Percentiles rank a stretch among this genome's conserved stretches.
phyloP scores from a whole-genome alignment of 2,797 vertebrate genomes.

The Chaetophractus vellerosus region DNA sequence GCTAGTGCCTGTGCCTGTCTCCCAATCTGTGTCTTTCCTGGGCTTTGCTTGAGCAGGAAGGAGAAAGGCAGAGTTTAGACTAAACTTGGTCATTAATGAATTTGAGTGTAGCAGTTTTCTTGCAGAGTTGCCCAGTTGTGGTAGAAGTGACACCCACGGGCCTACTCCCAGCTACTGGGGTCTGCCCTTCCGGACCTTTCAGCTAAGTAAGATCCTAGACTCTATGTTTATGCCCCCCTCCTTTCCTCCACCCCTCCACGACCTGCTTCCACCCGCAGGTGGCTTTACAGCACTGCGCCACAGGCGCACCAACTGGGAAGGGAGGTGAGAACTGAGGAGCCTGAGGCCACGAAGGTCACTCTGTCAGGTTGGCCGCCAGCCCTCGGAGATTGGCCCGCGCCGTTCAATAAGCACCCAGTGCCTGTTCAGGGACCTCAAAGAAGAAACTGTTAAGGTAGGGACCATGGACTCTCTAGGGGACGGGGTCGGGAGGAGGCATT shows the following conservation, averaged over 20 bases:
- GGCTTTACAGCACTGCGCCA: conserved; percentile 82
- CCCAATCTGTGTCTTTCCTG: background rate
- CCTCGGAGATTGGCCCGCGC: conserved; percentile 43
- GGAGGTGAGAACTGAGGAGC: conserved; percentile 48
- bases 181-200: background rate
- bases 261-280: conserved; percentile 77
- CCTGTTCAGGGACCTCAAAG: conserved; percentile 46
- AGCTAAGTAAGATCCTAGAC: conserved; percentile 31
- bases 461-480: conserved; percentile 35
- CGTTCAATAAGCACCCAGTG: conserved; percentile 56
- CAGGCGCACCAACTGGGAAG: conserved; percentile 28
- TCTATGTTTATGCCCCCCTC: conserved; percentile 23
- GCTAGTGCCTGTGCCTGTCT: background rate
- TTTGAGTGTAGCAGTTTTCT: conserved; percentile 56
- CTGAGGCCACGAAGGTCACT: conserved; percentile 77
- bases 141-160: conserved; percentile 26
- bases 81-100: conserved; percentile 46
- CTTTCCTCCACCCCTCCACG: background rate
- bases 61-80: conserved; percentile 48
- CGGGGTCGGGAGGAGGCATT: conserved; percentile 17
- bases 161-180: background rate
- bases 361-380: conserved; percentile 42
- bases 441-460: conserved; percentile 78
- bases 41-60: background rate
- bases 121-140: conserved; percentile 39